Conservation (phyloP, 2,888 invertebrate genomes). For the Apodemia zela region DNA sequence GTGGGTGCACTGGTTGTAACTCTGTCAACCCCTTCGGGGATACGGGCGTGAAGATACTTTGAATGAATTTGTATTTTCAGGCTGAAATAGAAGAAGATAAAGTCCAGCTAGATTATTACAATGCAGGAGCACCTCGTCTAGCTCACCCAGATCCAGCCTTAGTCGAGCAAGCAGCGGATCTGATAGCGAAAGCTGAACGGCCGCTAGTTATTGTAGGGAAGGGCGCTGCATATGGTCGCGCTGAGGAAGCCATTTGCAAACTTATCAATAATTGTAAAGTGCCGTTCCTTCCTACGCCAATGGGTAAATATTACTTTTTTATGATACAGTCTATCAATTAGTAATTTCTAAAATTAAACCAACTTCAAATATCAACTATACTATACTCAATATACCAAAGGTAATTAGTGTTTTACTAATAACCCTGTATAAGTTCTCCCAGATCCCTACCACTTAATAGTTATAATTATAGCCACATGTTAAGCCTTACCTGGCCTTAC, state of each 20-base stretch:
- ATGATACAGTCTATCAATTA: too few species aligned
- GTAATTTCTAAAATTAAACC: too few species aligned
- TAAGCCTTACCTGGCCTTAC: too few species aligned
- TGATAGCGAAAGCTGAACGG: constrained; percentile 86
- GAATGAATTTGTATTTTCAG: constrained; percentile 37
- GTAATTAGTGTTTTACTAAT: too few species aligned
- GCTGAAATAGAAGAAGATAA: constrained; percentile 63
- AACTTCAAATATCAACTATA: too few species aligned
- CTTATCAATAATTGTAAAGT: constrained; percentile 86
- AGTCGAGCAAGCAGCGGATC: constrained; percentile 85
- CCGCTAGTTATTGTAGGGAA: constrained; percentile 96
- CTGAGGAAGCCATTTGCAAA: constrained; percentile 85
- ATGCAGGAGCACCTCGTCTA: constrained; percentile 81
- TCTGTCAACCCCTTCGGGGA: too few species aligned
- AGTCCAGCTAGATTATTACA: constrained; percentile 67
- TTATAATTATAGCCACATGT: too few species aligned
- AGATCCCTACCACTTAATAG: too few species aligned
- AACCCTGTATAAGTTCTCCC: too few species aligned
- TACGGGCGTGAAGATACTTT: too few species aligned
- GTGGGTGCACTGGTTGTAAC: too few species aligned
- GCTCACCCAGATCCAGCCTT: constrained; percentile 85
- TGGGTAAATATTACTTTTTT: constrained; percentile 81
- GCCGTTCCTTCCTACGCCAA: constrained; percentile 96
- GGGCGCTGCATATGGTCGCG: constrained; percentile 90
- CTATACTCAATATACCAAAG: too few species aligned